Percentiles rank a stretch among this genome's conserved stretches.
Conservation (phyloP, 2,888 invertebrate species). For the Drosophila setosimentum region DNA sequence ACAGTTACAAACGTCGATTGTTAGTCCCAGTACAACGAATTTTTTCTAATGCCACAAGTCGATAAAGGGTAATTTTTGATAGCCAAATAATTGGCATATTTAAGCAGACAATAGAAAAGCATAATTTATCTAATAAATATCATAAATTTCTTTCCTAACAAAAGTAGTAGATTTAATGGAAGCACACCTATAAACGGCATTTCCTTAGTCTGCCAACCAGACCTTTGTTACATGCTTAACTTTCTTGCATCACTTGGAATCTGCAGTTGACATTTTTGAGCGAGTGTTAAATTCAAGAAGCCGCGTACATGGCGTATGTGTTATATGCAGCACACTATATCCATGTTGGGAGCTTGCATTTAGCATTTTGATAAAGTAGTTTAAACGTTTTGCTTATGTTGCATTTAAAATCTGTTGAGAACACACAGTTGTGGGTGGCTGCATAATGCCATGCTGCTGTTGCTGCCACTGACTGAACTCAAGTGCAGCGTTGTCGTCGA, state of each 20-base stretch:
- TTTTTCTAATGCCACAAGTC: slow-evolving; percentile 2
- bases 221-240: not conserved
- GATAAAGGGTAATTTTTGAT: slow-evolving; percentile 1
- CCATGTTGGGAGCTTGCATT: slow-evolving; percentile 36
- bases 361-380: slow-evolving; percentile 60
- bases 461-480: slow-evolving; percentile 38
- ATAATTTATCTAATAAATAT: not conserved
- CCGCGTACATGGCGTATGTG: slow-evolving; percentile 62
- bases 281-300: slow-evolving; percentile 30
- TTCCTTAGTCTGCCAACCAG: not conserved
- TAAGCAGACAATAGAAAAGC: not conserved
- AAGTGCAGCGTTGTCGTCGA: slow-evolving; percentile 52
- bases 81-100: not conserved
- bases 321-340: slow-evolving; percentile 25
- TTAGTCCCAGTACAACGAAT: slow-evolving; percentile 10
- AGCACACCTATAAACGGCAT: not conserved
- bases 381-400: slow-evolving; percentile 38
- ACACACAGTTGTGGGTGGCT: slow-evolving; percentile 16
- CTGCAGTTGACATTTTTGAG: slow-evolving; percentile 48
- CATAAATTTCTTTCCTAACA: not conserved
- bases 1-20: slow-evolving; percentile 38
- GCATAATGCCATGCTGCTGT: slow-evolving; percentile 41
- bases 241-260: slow-evolving; percentile 19
- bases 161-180: not conserved
- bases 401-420: slow-evolving; percentile 50